Evolutionary conservation across 2,888 invertebrate species (phyloP).

Genomic region (Volucella inflata): DNA sequence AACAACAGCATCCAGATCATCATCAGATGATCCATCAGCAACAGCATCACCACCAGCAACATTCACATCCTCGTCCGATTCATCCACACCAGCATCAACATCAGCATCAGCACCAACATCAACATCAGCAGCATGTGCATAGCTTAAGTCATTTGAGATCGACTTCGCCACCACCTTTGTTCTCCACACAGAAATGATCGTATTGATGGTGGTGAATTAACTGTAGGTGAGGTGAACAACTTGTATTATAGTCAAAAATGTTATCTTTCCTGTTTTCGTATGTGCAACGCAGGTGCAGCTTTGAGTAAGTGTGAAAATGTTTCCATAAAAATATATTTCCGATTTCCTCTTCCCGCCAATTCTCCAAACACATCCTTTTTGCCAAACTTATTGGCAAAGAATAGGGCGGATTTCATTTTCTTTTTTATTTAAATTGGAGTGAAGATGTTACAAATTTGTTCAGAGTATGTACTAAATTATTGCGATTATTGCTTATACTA

Average conservation of each 20-base stretch:
- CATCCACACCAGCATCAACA: conserved; percentile 78
- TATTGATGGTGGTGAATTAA: conserved; percentile 14
- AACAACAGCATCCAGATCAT: conserved; percentile 57
- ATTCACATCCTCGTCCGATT: conserved; percentile 73
- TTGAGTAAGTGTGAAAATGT: neutral
- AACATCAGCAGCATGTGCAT: conserved; percentile 77
- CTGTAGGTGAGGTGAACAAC: conserved; percentile 28
- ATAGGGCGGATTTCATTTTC: neutral
- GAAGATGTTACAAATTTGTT: neutral
- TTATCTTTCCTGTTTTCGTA: neutral
- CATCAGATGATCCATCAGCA: conserved; percentile 76
- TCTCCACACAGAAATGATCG: conserved; percentile 50
- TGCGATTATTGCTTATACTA: neutral
- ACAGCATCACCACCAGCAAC: conserved; percentile 80
- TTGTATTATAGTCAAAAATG: conserved; percentile 18
- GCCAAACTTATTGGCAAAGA: neutral
- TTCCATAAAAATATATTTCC: neutral
- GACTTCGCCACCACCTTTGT: conserved; percentile 51
- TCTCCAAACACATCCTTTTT: too few relatives aligned
- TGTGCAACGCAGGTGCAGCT: neutral
- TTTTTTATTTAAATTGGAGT: neutral
- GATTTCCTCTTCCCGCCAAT: neutral
- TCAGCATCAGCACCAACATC: conserved; percentile 78
- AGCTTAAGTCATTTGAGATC: conserved; percentile 55
- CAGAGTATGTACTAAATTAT: neutral